phyloP scores from a whole-genome alignment of 2,797 vertebrate genomes.

The Falco peregrinus region DNA sequence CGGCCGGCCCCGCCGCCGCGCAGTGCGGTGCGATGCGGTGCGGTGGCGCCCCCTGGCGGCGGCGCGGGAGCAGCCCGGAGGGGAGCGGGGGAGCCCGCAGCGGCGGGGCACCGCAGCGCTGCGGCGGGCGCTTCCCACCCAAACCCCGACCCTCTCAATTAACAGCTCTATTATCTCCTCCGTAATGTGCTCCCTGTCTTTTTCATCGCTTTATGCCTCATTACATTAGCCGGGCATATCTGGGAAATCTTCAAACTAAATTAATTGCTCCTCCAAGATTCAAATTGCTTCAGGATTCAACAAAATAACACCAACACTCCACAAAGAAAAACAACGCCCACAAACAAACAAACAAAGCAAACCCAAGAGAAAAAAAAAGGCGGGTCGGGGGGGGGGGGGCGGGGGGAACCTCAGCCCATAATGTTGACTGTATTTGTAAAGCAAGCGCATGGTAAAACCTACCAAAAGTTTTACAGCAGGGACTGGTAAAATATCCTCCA shows the following conservation, averaged over 20 bases:
- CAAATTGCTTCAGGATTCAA: neutral
- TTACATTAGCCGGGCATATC: neutral
- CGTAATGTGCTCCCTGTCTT: neutral
- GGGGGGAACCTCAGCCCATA: neutral
- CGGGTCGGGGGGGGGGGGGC: too few relatives aligned
- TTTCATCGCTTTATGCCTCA: fast-evolving
- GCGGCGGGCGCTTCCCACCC: too few relatives aligned
- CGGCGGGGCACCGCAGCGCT: too few relatives aligned
- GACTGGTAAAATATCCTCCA: neutral
- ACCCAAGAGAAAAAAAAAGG: fast-evolving
- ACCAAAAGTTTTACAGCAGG: neutral
- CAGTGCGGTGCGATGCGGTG: neutral
- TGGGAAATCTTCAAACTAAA: neutral
- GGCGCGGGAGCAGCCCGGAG: neutral
- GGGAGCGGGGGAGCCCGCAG: too few relatives aligned
- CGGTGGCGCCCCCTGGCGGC: neutral
- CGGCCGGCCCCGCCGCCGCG: neutral
- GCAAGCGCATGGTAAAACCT: neutral
- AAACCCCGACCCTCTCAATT: too few relatives aligned
- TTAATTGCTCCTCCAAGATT: neutral
- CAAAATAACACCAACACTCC: fast-evolving
- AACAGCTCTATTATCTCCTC: neutral
- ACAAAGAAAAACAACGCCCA: neutral
- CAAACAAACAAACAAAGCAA: too few relatives aligned
- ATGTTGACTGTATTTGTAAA: neutral